phyloP scores from a whole-genome alignment of 2,113 vertebrate genomes.

The Laterallus jamaicensis region DNA sequence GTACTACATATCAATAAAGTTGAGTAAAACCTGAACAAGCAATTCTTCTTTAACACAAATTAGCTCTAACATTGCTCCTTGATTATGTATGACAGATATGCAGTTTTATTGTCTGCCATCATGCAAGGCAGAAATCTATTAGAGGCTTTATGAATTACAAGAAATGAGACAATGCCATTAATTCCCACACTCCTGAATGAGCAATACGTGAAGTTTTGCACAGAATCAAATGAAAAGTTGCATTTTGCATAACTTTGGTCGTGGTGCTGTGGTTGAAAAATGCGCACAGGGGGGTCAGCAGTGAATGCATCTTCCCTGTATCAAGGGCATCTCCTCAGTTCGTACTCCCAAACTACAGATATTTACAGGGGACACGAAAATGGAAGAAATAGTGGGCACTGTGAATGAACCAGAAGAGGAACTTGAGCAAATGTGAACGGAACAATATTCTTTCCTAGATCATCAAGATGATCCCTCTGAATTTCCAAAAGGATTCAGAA shows the following conservation, averaged over 20 bases:
- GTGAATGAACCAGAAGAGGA: neutral
- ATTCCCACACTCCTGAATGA: neutral
- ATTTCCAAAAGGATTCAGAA: neutral
- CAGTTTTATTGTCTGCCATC: slow-evolving; percentile 10
- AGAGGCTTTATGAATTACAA: slow-evolving; percentile 31
- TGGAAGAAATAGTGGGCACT: neutral
- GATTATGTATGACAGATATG: slow-evolving; percentile 41
- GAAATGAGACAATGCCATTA: slow-evolving; percentile 37
- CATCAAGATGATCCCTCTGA: neutral
- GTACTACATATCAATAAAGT: neutral
- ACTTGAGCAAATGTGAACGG: neutral
- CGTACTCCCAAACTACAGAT: neutral
- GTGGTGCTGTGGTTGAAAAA: neutral
- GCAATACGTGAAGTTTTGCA: neutral
- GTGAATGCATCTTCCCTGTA: neutral
- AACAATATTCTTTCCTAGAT: neutral
- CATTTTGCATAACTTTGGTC: neutral
- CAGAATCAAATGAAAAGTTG: neutral
- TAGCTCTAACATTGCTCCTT: slow-evolving; percentile 51
- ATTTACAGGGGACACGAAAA: neutral
- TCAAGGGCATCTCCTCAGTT: neutral
- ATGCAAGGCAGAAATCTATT: neutral
- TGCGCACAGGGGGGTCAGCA: rapidly evolving
- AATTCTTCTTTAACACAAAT: slow-evolving; percentile 61
- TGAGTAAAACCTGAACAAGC: slow-evolving; percentile 45